Evolutionary conservation across 2,797 vertebrate genomes (phyloP).

Genomic region (Dromococcyx pavoninus): DNA sequence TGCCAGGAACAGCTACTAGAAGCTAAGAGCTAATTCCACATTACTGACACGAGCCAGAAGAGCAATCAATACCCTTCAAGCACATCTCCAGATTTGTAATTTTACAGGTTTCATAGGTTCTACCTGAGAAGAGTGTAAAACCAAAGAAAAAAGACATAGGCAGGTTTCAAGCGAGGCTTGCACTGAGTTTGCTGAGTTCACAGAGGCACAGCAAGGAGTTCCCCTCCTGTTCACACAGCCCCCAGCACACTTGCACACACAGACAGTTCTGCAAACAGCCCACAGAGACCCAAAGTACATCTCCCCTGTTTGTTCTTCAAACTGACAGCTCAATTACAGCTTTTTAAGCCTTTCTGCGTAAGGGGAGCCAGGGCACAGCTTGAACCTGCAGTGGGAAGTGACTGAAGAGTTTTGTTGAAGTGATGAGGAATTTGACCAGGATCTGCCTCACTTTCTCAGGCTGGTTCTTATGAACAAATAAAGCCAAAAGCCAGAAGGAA

Average conservation of each 20-base stretch:
- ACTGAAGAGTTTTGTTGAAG: not conserved
- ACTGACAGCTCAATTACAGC: conserved; percentile 44
- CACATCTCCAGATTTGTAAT: not conserved
- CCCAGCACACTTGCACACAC: not conserved
- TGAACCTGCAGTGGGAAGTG: not conserved
- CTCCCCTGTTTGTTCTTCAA: conserved; percentile 35
- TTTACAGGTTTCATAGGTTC: not conserved
- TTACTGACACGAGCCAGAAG: not conserved
- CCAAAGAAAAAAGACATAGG: not conserved
- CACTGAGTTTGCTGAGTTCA: not conserved
- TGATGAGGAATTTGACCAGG: conserved; percentile 5
- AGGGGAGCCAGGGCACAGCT: not conserved
- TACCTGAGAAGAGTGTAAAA: not conserved
- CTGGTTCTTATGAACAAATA: rapidly evolving
- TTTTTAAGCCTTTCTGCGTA: not conserved
- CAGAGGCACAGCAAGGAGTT: not conserved
- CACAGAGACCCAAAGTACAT: conserved; percentile 6
- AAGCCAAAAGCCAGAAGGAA: not conserved
- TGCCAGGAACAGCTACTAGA: not conserved
- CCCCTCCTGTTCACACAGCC: not conserved
- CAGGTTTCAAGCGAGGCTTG: not conserved
- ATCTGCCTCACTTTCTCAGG: not conserved
- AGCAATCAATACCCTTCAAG: not conserved
- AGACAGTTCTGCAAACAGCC: conserved; percentile 50
- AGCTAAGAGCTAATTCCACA: not conserved